Evolutionary conservation across 2,113 vertebrate genomes (phyloP).

Genomic region (Ovis canadensis): DNA sequence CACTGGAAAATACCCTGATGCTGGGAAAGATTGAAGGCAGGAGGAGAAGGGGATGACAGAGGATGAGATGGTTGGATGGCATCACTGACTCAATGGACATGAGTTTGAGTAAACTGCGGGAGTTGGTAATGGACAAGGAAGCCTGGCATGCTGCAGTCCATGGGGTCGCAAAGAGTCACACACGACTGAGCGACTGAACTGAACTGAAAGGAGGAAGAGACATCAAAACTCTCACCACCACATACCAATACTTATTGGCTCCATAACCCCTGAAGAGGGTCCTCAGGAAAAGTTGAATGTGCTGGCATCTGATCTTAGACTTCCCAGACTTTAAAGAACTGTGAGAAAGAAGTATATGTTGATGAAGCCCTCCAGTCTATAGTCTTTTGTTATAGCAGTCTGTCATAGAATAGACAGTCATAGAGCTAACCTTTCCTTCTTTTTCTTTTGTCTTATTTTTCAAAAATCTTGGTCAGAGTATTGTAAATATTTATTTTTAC

Average conservation of each 20-base stretch:
- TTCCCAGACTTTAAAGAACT: neutral
- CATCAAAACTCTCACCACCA: neutral
- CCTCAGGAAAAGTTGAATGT: neutral
- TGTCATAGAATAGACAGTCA: neutral
- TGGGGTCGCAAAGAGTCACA: neutral
- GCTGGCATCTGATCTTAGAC: neutral
- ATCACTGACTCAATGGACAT: neutral
- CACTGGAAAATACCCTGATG: neutral
- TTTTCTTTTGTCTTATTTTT: neutral
- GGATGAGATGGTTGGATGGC: neutral
- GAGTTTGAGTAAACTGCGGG: neutral
- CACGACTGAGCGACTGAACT: neutral
- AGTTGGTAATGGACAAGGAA: neutral
- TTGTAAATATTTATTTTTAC: neutral
- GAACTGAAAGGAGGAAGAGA: neutral
- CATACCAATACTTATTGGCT: neutral
- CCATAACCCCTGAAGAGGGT: neutral
- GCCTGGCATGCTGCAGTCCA: neutral
- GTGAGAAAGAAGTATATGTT: neutral
- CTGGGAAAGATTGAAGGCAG: neutral
- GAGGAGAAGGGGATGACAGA: neutral
- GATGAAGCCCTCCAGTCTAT: neutral
- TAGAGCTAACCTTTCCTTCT: neutral
- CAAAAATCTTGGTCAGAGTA: neutral
- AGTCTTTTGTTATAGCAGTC: neutral